Conservation (phyloP, 2,113 vertebrate genomes). For the Haemorhous mexicanus region DNA sequence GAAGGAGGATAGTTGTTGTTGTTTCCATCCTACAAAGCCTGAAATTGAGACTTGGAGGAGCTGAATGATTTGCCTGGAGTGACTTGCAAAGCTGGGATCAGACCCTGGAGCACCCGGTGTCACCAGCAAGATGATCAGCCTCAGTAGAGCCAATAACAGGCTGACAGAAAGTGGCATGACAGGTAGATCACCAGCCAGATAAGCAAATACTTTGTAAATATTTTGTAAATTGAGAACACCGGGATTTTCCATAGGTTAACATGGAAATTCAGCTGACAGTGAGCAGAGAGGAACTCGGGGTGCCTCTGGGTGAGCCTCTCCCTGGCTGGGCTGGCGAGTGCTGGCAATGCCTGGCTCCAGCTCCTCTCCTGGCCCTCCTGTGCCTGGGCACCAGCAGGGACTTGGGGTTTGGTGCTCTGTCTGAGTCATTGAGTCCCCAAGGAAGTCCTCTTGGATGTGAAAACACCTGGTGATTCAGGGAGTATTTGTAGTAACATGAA, state of each 20-base stretch:
- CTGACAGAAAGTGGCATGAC: background rate
- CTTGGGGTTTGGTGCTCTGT: rapidly evolving
- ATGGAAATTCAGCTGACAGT: background rate
- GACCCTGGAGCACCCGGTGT: background rate
- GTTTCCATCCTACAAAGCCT: background rate
- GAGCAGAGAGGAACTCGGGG: background rate
- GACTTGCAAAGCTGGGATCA: background rate
- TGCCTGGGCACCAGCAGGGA: background rate
- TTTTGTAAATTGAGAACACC: background rate
- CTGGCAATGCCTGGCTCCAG: background rate
- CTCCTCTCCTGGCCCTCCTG: background rate
- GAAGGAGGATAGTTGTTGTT: background rate
- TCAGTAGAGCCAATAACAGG: background rate
- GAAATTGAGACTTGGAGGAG: background rate
- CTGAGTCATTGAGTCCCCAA: background rate
- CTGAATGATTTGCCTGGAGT: background rate
- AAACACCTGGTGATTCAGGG: background rate
- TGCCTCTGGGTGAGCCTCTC: rapidly evolving
- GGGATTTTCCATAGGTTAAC: background rate
- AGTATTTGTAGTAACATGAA: background rate
- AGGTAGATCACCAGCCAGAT: background rate
- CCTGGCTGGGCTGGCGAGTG: background rate
- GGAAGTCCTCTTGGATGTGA: background rate
- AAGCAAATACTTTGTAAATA: background rate
- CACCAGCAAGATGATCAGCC: background rate